Conservation (phyloP, 2,797 vertebrate genomes). For the Xiphorhynchus erythropygius region DNA sequence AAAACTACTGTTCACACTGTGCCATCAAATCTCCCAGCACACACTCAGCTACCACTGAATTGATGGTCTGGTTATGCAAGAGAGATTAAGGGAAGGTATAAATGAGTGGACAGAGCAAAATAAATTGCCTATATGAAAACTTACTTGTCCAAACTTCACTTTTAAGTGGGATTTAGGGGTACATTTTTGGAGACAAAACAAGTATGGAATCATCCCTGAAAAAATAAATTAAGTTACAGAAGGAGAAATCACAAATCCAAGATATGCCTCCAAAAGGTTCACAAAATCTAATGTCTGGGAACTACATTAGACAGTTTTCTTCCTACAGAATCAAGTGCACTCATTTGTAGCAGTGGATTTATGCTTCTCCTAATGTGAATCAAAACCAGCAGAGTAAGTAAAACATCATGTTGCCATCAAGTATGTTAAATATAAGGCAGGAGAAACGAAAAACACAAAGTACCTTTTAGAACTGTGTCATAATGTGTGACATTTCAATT, state of each 20-base stretch:
- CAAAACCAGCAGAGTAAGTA: slow-evolving; percentile 32
- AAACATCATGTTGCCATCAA: slow-evolving; percentile 30
- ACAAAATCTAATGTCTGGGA: slow-evolving; percentile 39
- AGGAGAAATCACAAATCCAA: not conserved
- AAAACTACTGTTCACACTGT: not conserved
- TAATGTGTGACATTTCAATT: slow-evolving; percentile 23
- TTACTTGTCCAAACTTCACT: not conserved
- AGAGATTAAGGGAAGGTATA: slow-evolving; percentile 38
- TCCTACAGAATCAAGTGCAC: slow-evolving; percentile 30
- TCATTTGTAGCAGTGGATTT: slow-evolving; percentile 19
- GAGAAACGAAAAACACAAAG: slow-evolving; percentile 31
- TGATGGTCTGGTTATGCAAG: slow-evolving; percentile 45
- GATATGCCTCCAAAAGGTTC: slow-evolving; percentile 40
- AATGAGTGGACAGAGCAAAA: not conserved
- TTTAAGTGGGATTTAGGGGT: slow-evolving; percentile 34
- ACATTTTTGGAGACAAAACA: slow-evolving; percentile 9
- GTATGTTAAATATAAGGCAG: not conserved
- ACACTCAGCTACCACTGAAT: not conserved
- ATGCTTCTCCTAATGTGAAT: slow-evolving; percentile 2
- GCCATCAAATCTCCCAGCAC: slow-evolving; percentile 26
- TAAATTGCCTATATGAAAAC: slow-evolving; percentile 34
- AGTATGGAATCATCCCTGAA: not conserved
- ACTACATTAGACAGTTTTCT: slow-evolving; percentile 38
- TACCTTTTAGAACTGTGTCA: slow-evolving; percentile 35
- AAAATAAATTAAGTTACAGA: slow-evolving; percentile 21